phyloP scores from a whole-genome alignment of 2,797 vertebrate genomes.

The Molothrus aeneus region DNA sequence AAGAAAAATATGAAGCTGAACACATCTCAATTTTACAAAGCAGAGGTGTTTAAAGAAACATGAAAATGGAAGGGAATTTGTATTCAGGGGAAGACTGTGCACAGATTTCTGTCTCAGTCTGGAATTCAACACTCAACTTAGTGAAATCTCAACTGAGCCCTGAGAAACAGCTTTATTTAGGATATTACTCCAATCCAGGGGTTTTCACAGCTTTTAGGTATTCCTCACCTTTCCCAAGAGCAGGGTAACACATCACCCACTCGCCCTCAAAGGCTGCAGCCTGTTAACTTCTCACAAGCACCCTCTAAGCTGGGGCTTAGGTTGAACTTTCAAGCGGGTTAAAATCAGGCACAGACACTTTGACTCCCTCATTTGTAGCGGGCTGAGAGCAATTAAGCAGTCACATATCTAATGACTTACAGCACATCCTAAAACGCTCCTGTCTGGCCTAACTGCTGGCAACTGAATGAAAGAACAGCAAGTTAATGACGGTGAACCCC shows the following conservation, averaged over 20 bases:
- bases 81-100: neutral
- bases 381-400: neutral
- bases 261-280: neutral
- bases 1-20: neutral
- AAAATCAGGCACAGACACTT: neutral
- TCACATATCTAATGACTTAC: neutral
- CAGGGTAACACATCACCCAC: neutral
- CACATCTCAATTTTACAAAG: neutral
- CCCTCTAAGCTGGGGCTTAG: neutral
- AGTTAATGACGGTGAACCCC: neutral
- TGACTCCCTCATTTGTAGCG: neutral
- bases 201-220: neutral
- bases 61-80: neutral
- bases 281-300: neutral
- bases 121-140: neutral
- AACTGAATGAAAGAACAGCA: neutral
- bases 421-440: neutral
- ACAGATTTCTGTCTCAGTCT: neutral
- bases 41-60: neutral
- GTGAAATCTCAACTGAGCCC: neutral
- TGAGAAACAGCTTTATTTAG: neutral
- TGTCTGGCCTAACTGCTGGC: neutral
- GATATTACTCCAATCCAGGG: neutral
- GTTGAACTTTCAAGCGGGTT: conserved; percentile 8
- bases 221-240: neutral